phyloP scores from a whole-genome alignment of 64 coral and sea anemone genomes.

The Anthopleura sola region DNA sequence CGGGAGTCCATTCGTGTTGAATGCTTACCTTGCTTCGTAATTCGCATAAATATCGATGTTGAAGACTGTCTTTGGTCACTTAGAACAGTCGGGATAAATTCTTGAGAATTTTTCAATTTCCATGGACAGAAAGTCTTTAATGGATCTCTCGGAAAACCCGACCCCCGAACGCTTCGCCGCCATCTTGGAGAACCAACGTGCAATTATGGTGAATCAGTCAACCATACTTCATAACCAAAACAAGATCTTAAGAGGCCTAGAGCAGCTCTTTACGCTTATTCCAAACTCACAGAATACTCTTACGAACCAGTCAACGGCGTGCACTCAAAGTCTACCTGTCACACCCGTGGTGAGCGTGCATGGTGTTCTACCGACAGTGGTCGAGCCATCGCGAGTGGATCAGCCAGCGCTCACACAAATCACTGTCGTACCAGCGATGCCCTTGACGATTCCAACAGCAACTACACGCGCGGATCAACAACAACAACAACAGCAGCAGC shows the following conservation, averaged over 20 bases:
- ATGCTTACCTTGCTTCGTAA: background rate
- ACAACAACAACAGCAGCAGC: background rate
- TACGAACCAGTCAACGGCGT: conserved; percentile 20
- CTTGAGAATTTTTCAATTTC: background rate
- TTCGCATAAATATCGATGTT: background rate
- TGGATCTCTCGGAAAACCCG: conserved; percentile 48
- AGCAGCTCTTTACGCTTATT: conserved; percentile 70
- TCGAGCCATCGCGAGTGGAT: conserved; percentile 56
- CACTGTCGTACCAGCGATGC: conserved; percentile 34
- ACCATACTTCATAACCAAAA: conserved; percentile 94
- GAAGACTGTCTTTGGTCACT: background rate
- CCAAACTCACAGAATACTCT: conserved; percentile 59
- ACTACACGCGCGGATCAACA: conserved; percentile 48
- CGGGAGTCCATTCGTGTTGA: conserved; percentile 18
- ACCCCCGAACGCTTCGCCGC: conserved; percentile 89
- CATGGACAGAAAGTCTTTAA: conserved; percentile 14
- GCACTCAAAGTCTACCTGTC: conserved; percentile 14
- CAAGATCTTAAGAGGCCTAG: conserved; percentile 88
- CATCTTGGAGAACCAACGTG: conserved; percentile 99
- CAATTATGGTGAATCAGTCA: conserved; percentile 96
- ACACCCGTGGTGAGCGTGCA: conserved; percentile 20
- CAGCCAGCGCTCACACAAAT: conserved; percentile 40
- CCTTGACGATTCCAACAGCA: background rate
- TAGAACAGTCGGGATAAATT: background rate
- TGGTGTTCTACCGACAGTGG: conserved; percentile 15